Base-by-base conservation (phyloP, 2,797 vertebrate species). In the Holocentrus rufus region DNA sequence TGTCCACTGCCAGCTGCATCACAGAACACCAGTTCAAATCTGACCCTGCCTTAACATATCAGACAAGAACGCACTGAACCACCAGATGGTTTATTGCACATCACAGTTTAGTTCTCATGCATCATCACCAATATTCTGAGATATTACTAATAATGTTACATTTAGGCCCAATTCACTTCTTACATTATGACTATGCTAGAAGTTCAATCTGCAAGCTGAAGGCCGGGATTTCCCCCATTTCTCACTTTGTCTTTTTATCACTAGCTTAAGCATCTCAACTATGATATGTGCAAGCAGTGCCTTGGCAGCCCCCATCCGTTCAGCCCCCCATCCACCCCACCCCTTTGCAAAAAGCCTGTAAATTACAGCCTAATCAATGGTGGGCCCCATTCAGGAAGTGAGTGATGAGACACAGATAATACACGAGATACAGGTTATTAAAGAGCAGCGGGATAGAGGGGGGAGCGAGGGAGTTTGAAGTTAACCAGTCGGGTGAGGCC, bases 371-470 rank as follows among this genome's bases (percentile, higher is more conserved):
- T 67, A 77, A 90, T 86, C 77, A 74, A 39, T 59, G 74, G 70
- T 69, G 76, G 81, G 76, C 44, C 80, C 76, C 75, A 67, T 67
- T 86, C 74, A 88, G 88, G 90, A 89, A 87, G 82, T 46, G 69
- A 74, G 68, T 52, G 76, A 85, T 53, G 75, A 85, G 74, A 39
- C 73, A 69, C 77, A 84, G 82, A 88, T 89, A 73, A 87, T 70
- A 80, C 72, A 27, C 76, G 71, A 87, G 85, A 88, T 90, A 87
- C 76, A 64, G 74, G 80, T 87, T 90, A 89, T 89, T 88, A 82
- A 90, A 89, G 84, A 85, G 85, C 56, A 70, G 53, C 6, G 10
- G 52, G 18, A 31, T 58, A 74, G 59, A 53, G 31, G 53, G 17
- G 44, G 17, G 47, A 20, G 56, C 2, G 30, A 7, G 31, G 9